phyloP scores from a whole-genome alignment of 2,888 invertebrate genomes.

The Plagiodera versicolora region DNA sequence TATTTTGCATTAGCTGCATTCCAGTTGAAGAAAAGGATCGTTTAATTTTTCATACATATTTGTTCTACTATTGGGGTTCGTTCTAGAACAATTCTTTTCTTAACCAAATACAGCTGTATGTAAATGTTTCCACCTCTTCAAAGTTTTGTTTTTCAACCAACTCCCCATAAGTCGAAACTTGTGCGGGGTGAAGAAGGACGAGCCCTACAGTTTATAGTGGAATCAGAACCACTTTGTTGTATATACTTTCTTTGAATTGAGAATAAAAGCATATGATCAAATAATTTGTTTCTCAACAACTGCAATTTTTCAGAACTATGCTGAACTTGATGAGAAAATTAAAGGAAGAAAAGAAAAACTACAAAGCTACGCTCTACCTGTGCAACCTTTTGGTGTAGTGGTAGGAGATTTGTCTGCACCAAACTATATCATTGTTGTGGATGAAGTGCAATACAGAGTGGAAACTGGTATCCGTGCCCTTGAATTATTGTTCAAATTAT shows the following conservation, averaged over 20 bases:
- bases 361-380: constrained; percentile 5
- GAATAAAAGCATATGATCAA: neutral
- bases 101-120: too few relatives aligned
- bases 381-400: constrained; percentile 3
- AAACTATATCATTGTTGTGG: constrained; percentile 13
- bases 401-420: constrained; percentile 11
- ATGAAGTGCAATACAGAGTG: constrained; percentile 15
- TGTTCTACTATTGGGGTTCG: too few relatives aligned
- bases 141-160: too few relatives aligned
- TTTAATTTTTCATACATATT: neutral
- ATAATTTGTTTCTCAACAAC: neutral
- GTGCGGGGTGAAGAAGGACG: too few relatives aligned
- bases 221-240: too few relatives aligned
- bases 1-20: neutral
- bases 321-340: constrained; percentile 1
- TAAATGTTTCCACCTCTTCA: too few relatives aligned
- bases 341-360: constrained; percentile 7
- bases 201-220: too few relatives aligned
- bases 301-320: constrained; percentile 9
- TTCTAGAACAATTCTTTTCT: too few relatives aligned
- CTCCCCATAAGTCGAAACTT: too few relatives aligned
- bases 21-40: neutral
- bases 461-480: constrained; percentile 18
- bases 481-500: constrained; percentile 14
- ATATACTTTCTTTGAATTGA: neutral